Percentiles rank a stretch among this genome's conserved stretches.
Evolutionary conservation across 2,888 invertebrate genomes (phyloP).

Genomic region (Lampropteryx suffumata): DNA sequence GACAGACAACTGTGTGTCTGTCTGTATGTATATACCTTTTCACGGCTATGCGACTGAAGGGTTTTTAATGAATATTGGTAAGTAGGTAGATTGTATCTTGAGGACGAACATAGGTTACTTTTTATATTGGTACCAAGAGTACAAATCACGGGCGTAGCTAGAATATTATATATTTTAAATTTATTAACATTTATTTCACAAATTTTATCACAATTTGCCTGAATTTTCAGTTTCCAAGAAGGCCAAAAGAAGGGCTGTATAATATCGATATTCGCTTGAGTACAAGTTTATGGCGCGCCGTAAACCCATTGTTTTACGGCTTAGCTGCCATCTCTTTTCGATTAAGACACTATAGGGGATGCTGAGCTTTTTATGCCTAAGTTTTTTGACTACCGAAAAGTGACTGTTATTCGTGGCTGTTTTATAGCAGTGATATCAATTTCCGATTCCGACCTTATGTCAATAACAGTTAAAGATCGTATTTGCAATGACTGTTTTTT

Average conservation of each 20-base stretch:
- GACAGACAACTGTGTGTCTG: no score
- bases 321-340: slow-evolving; percentile 14
- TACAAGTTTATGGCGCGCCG: slow-evolving; percentile 9
- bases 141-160: no score
- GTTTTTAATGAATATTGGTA: no score
- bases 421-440: neutral
- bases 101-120: no score
- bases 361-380: slow-evolving; percentile 2
- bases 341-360: slow-evolving; percentile 6
- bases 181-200: neutral
- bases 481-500: no score
- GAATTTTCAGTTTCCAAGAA: neutral
- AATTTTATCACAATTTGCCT: neutral
- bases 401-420: neutral
- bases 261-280: slow-evolving; percentile 6
- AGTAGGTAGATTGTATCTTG: no score
- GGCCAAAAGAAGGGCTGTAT: slow-evolving; percentile 5
- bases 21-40: no score
- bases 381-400: neutral
- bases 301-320: slow-evolving; percentile 23
- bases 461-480: no score
- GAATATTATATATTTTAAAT: no score
- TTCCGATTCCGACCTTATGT: no score
- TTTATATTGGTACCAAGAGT: no score
- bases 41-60: no score